Base-by-base conservation (phyloP, 1,140 invertebrate species). In the Antheraea mylitta region DNA sequence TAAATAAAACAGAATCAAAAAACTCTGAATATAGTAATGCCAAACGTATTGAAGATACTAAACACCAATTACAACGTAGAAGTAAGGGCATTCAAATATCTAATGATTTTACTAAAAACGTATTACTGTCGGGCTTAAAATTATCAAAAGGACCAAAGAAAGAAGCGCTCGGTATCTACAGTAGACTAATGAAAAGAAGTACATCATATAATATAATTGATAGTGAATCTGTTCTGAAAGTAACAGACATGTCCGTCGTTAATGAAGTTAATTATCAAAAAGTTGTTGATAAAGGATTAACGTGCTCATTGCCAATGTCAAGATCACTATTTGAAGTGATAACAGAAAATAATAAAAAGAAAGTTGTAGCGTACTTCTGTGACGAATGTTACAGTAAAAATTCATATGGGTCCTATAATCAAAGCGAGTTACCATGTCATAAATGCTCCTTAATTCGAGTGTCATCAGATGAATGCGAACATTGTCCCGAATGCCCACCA, bases 151-250 rank as follows among this genome's bases (percentile, higher is more conserved):
- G 78, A 64, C 72, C 80, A 16, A 85, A 76, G 58, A 79, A 72
- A 59, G 69, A 77, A 13, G 36, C 36, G 0, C 67, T 67, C 22
- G 78, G 79, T 19, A 78, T 76, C 30, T 78, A 81, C 58, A 71
- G 67, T 60, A 72, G 71, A 67, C 38, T 85, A 9, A 76, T 67
- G 19, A 84, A 83, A 68, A 83, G 79, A 70, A 85, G 80, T 67
- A 79, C 79, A 37, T 88, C 87, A 7, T 90, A 86, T 68, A 76
- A 77, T n/a, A 69, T 89, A 37, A 88, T 90, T 60, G 86, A 87
- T 3, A 90, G 88, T 69, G 88, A 90, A 80, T 84, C 86, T 7
- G 67, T 90, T 59, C 53, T 90, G 0, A 87, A 80, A 81, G 86
- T 89, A 7, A 89, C 86, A 19, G 83, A 90, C 66, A 86, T 90